Conservation (phyloP, 1,140 invertebrate species). For the Diachasma alloeum region DNA sequence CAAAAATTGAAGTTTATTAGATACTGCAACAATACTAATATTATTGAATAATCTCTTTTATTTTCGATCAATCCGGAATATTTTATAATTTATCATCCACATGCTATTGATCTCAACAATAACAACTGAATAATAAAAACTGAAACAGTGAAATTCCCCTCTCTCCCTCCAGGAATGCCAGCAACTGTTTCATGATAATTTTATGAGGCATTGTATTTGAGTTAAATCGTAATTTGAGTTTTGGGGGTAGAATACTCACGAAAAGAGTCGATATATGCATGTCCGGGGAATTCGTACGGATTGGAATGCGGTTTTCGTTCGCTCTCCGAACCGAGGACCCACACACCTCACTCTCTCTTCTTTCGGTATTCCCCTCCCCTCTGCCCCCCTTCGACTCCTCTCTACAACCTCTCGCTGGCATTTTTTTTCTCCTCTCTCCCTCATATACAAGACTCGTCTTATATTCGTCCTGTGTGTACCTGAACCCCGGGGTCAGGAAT, state of each 20-base stretch:
- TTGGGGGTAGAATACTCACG: background rate
- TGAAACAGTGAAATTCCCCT: too few species aligned
- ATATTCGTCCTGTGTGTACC: background rate
- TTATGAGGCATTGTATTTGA: background rate
- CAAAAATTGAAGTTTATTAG: too few species aligned
- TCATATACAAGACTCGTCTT: background rate
- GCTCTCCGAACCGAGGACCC: background rate
- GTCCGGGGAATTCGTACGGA: background rate
- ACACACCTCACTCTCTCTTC: background rate
- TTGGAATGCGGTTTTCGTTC: constrained; percentile 3
- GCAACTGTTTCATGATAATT: background rate
- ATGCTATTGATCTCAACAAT: too few species aligned
- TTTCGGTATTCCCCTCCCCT: background rate
- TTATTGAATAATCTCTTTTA: too few species aligned
- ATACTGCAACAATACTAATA: too few species aligned
- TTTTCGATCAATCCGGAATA: too few species aligned
- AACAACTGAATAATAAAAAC: too few species aligned
- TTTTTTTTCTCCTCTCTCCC: background rate
- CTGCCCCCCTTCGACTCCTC: background rate
- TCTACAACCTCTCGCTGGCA: background rate
- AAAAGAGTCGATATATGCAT: background rate
- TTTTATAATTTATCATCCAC: too few species aligned
- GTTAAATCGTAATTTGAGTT: background rate
- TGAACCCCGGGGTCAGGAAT: background rate
- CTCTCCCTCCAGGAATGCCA: too few species aligned